Conservation (phyloP, 2,797 vertebrate species). For the Hemitrygon akajei region DNA sequence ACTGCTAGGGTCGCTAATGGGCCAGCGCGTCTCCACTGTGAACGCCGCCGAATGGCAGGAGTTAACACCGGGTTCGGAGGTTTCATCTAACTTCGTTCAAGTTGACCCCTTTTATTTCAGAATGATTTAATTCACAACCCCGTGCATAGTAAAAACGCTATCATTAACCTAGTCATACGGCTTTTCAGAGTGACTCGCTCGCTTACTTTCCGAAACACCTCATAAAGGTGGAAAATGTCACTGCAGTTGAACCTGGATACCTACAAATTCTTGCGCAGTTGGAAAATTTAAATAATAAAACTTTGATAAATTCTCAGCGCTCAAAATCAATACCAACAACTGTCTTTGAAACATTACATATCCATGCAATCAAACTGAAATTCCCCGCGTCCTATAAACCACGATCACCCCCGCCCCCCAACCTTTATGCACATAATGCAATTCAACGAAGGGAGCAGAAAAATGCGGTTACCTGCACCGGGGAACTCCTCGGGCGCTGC, state of each 20-base stretch:
- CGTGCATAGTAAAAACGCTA: background rate
- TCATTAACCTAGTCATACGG: background rate
- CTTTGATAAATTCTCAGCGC: background rate
- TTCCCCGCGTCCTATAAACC: background rate
- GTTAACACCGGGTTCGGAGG: too few species aligned
- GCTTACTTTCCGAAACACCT: background rate
- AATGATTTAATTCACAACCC: background rate
- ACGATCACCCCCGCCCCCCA: background rate
- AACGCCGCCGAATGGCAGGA: background rate
- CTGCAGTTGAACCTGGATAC: background rate
- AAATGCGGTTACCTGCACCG: constrained; percentile 39
- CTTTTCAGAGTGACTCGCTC: background rate
- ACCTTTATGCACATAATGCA: background rate
- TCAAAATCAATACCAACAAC: background rate
- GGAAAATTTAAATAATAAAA: background rate
- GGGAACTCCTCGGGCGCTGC: constrained; percentile 38
- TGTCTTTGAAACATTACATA: background rate
- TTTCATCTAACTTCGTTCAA: background rate
- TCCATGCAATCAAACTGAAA: background rate
- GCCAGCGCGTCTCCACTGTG: background rate
- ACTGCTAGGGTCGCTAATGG: background rate
- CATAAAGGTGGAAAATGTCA: background rate
- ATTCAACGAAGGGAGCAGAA: background rate
- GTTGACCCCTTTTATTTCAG: background rate
- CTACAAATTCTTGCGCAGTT: background rate